Base-by-base conservation (phyloP, 2,797 vertebrate species). In the Mastacembelus armatus region DNA sequence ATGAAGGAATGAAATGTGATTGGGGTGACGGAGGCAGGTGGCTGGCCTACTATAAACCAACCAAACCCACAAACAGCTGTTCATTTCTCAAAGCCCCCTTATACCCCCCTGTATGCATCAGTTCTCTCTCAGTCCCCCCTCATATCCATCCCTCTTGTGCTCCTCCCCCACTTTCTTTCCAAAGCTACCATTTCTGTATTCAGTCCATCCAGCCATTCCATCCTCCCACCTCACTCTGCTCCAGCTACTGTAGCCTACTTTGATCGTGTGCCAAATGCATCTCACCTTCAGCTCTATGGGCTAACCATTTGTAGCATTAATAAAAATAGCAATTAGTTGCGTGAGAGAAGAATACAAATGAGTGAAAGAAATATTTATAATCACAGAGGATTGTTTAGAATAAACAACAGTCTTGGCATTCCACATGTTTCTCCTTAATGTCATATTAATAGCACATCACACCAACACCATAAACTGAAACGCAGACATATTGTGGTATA, bases 41-140 rank as follows among this genome's bases (percentile, higher is more conserved):
- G 82, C 73, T 21, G 56, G 74, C 66, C 73, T 65, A 74, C 81
- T 85, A 71, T 71, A 85, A 70, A 66, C 72, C 73, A 65, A 76
- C 73, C 79, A 71, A 85, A 74, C 80, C 74, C 78, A 71, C 80
- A 88, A 89, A 86, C 83, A 88, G 85, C 81, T 88, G 85, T 89
- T 87, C 83, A 80, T 85, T 85, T 88, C 82, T 86, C 78, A 85
- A 88, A 88, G 76, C 77, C 72, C 80, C 68, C 65, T 48, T 57
- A 50, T 70, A 64, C 56, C 69, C 74, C 74, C 56, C 64, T 32
- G 19, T 54, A 66, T 26, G 45, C 78, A 80, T 65, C 61, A 73
- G 71, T 72, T 74, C 73, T 52, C 55, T 44, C 52, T 60, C 42
- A 58, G 27, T 10, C 11, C 19, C 39, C 47, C 36, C 32, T 30